Conservation (phyloP, 2,888 invertebrate species). For the Antitype chi region DNA sequence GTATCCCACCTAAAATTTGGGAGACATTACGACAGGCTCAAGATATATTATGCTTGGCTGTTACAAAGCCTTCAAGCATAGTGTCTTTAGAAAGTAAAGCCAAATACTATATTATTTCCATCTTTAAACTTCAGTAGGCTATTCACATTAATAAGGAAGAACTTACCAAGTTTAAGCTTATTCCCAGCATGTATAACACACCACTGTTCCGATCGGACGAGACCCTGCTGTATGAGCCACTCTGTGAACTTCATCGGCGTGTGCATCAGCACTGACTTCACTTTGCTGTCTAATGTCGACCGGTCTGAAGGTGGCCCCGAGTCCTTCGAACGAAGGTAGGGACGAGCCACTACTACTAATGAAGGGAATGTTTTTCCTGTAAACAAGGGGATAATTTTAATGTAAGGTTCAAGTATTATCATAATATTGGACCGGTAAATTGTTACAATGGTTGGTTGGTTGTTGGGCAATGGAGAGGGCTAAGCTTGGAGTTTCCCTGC, state of each 20-base stretch:
- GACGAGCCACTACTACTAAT: constrained; percentile 95
- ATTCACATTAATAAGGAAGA: background rate
- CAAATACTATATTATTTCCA: background rate
- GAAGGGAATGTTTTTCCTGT: constrained; percentile 96
- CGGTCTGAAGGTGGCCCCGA: constrained; percentile 90
- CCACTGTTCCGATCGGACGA: constrained; percentile 95
- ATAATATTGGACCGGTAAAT: background rate
- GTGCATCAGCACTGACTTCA: constrained; percentile 95
- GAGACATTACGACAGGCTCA: background rate
- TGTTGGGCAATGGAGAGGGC: too few species aligned
- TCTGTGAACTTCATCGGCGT: constrained; percentile 96
- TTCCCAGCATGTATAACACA: constrained; percentile 93
- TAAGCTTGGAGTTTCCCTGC: too few species aligned
- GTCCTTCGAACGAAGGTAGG: constrained; percentile 94
- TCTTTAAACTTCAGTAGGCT: background rate
- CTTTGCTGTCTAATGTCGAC: constrained; percentile 93
- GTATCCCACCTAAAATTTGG: background rate
- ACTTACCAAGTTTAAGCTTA: constrained; percentile 93
- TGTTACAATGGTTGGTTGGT: too few species aligned
- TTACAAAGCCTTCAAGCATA: background rate
- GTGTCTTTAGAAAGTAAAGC: background rate
- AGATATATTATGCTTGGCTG: background rate
- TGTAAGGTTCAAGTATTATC: background rate
- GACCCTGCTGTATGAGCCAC: constrained; percentile 96
- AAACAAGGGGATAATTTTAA: background rate